Conservation (phyloP, 2,888 invertebrate genomes). For the Maniola hyperantus region DNA sequence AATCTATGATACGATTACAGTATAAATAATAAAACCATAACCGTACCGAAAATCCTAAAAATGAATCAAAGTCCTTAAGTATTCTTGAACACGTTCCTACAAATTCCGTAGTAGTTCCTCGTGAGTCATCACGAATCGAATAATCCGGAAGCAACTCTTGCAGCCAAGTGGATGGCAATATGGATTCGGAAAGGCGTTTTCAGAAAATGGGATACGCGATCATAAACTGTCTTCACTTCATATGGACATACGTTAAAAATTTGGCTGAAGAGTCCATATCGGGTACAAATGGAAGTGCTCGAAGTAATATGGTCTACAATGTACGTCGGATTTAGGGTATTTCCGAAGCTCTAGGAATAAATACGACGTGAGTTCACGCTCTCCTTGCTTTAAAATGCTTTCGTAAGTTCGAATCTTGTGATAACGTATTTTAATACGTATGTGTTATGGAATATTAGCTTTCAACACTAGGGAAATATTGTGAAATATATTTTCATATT, state of each 20-base stretch:
- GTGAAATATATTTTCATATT: too few species aligned
- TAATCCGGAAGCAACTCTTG: slow-evolving; percentile 52
- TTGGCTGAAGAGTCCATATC: slow-evolving; percentile 66
- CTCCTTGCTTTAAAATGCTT: slow-evolving; percentile 31
- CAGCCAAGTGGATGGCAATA: slow-evolving; percentile 65
- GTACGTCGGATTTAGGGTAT: slow-evolving; percentile 66
- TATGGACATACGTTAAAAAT: slow-evolving; percentile 74
- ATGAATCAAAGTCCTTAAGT: slow-evolving; percentile 24
- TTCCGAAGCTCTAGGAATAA: slow-evolving; percentile 58
- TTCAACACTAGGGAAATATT: not conserved
- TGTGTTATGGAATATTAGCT: not conserved
- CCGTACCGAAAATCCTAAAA: slow-evolving; percentile 5
- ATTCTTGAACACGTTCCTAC: slow-evolving; percentile 30
- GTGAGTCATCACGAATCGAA: slow-evolving; percentile 51
- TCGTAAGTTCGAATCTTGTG: slow-evolving; percentile 23
- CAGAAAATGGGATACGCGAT: slow-evolving; percentile 61
- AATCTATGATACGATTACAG: not conserved
- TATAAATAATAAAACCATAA: not conserved
- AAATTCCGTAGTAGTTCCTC: slow-evolving; percentile 33
- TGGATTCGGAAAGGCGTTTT: slow-evolving; percentile 58
- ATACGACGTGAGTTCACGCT: slow-evolving; percentile 55
- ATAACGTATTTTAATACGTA: slow-evolving; percentile 21
- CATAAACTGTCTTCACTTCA: slow-evolving; percentile 73
- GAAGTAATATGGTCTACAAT: slow-evolving; percentile 66
- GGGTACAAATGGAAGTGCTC: slow-evolving; percentile 62